Conservation (phyloP, 2,113 vertebrate genomes). For the Coturnix japonica region DNA sequence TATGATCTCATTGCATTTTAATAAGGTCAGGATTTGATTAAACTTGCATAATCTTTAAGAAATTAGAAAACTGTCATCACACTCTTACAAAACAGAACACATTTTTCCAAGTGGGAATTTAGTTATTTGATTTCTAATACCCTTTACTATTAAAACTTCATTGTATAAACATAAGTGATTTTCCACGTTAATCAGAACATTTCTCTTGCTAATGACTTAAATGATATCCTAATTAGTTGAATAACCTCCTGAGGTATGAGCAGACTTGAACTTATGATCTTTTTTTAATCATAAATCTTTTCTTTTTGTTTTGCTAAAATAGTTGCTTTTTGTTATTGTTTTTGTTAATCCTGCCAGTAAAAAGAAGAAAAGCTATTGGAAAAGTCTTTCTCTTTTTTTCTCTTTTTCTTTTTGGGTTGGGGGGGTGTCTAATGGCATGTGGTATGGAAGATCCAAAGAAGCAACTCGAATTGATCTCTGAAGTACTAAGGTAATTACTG, state of each 20-base stretch:
- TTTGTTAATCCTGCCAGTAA: not conserved
- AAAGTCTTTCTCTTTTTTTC: not conserved
- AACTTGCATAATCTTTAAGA: not conserved
- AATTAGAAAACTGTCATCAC: not conserved
- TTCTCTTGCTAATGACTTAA: constrained; percentile 33
- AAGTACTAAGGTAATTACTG: not conserved
- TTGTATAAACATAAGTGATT: constrained; percentile 24
- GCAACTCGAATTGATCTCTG: not conserved
- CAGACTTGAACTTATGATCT: not conserved
- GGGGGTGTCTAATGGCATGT: not conserved
- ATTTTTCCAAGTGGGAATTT: not conserved
- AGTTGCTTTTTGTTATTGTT: not conserved
- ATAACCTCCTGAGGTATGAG: not conserved
- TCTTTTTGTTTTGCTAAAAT: not conserved
- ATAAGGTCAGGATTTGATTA: not conserved
- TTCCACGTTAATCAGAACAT: not conserved
- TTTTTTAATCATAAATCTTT: not conserved
- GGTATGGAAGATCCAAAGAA: not conserved
- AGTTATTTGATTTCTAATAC: not conserved
- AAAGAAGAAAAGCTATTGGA: not conserved
- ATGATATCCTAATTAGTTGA: constrained; percentile 5
- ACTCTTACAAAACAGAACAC: not conserved
- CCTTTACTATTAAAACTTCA: constrained; percentile 1
- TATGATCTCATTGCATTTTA: not conserved
- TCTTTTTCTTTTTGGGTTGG: too few species aligned